Conservation (phyloP, 1,140 invertebrate species). For the Hylyphantes graminicola region DNA sequence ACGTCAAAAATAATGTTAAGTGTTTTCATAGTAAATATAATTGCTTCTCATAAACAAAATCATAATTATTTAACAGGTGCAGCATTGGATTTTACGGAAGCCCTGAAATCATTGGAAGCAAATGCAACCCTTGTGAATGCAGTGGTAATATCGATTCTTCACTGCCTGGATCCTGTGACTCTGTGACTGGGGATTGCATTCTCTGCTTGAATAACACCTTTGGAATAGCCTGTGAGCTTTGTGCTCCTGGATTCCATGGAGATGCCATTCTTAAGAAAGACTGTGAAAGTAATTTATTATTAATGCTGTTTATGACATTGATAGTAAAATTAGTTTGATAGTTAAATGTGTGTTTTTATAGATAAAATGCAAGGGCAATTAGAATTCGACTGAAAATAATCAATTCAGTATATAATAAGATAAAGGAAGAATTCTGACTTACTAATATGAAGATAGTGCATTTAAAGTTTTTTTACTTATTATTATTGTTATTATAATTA, state of each 20-base stretch:
- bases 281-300: conserved; percentile 77
- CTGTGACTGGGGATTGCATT: conserved; percentile 87
- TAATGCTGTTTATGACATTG: background rate
- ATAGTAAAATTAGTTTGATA: no score
- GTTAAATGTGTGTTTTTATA: no score
- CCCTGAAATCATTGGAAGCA: conserved; percentile 76
- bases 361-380: no score
- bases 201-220: conserved; percentile 91
- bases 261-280: conserved; percentile 91
- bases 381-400: no score
- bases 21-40: background rate
- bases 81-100: conserved; percentile 85
- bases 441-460: no score
- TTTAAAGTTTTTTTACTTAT: no score
- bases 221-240: conserved; percentile 87
- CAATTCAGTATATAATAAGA: no score
- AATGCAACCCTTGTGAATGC: conserved; percentile 89
- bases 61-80: conserved; percentile 72
- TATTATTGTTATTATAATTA: no score
- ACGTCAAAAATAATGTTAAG: no score
- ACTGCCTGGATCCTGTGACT: conserved; percentile 85
- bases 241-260: conserved; percentile 90
- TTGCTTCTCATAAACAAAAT: background rate
- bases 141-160: conserved; percentile 90
- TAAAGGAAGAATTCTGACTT: no score